Percentiles rank a stretch among this genome's conserved stretches.
Evolutionary conservation across 2,888 invertebrate genomes (phyloP).

Genomic region (Hyles lineata): DNA sequence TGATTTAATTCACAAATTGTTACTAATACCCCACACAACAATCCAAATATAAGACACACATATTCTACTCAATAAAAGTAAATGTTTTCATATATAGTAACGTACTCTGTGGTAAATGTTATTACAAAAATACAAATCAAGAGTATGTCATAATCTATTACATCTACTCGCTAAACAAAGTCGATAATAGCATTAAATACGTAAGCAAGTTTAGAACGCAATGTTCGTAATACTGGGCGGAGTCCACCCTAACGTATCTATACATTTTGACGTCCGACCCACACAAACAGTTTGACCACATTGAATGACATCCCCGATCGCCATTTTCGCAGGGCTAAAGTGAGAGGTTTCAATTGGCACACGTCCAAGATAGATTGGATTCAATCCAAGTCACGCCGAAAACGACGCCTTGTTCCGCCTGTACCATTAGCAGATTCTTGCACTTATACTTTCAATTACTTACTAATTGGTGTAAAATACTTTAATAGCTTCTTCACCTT

Average conservation of each 20-base stretch:
- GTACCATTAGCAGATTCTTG: constrained; percentile 63
- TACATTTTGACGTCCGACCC: constrained; percentile 38
- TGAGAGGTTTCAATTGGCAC: constrained; percentile 63
- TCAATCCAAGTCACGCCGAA: constrained; percentile 61
- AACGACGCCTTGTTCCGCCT: constrained; percentile 56
- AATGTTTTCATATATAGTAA: no score
- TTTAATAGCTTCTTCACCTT: constrained; percentile 22
- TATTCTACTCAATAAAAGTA: no score
- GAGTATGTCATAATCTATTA: neutral
- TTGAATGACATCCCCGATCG: constrained; percentile 50
- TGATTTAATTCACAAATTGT: no score
- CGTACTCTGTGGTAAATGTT: no score
- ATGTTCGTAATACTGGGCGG: neutral
- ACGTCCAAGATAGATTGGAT: constrained; percentile 63
- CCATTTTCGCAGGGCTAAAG: constrained; percentile 56
- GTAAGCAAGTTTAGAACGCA: neutral
- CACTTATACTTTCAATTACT: constrained; percentile 50
- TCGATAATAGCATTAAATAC: neutral
- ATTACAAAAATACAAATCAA: no score
- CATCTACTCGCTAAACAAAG: neutral
- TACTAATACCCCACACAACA: no score
- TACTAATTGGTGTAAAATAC: constrained; percentile 38
- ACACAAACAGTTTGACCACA: constrained; percentile 44
- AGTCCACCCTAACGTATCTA: constrained; percentile 6
- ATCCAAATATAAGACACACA: no score